A percentile compares a stretch with the other conserved stretches of the same genome.
Conservation (phyloP, 2,797 vertebrate species). For the Pseudochirops corinnae region DNA sequence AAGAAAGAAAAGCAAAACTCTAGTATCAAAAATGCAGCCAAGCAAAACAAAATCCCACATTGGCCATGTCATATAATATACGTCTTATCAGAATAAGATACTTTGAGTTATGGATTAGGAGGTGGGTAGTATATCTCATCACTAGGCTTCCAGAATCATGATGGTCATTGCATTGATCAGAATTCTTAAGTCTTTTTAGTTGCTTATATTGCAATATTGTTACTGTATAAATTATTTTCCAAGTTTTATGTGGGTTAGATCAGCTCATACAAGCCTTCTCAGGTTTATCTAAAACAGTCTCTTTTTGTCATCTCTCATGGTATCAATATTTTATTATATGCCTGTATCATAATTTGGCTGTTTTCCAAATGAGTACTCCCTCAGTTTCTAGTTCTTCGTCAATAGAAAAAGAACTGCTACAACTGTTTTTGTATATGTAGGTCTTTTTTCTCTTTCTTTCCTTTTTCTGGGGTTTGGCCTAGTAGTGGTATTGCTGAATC, state of each 20-base stretch:
- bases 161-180: not conserved
- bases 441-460: not conserved
- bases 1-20: not conserved
- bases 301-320: not conserved
- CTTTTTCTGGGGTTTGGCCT: not conserved
- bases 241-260: not conserved
- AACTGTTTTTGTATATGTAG: not conserved
- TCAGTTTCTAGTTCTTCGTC: not conserved
- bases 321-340: not conserved
- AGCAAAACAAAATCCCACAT: not conserved
- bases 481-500: not conserved
- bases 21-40: not conserved
- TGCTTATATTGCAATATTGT: not conserved
- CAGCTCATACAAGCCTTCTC: not conserved
- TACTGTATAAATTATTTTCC: not conserved
- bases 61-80: not conserved
- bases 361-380: not conserved
- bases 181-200: not conserved
- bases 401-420: not conserved
- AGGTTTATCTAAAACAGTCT: no score
- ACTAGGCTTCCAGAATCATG: not conserved
- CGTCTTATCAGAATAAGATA: not conserved
- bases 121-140: not conserved
- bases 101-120: not conserved
- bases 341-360: not conserved